These are phyloP conservation scores for Piscicola geometra DNA, from an alignment of 2,888 invertebrate species.

Conservation along the genomic window DNA sequence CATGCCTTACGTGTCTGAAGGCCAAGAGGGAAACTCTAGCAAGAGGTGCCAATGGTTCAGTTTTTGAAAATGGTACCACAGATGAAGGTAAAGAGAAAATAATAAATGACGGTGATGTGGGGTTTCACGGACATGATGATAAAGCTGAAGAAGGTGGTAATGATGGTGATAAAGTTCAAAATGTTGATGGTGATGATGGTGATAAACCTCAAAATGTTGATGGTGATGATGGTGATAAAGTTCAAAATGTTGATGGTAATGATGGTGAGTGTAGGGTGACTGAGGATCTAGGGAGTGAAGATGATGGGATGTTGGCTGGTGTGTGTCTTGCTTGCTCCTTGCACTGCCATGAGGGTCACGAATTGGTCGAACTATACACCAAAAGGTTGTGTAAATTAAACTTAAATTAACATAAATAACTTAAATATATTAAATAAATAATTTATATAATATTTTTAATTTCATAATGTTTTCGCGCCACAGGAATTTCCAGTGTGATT, in stretches of 20 bases:
- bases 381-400: conserved; percentile 60
- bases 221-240: no score
- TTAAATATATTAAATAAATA: neutral
- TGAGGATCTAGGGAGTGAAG: no score
- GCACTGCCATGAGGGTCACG: conserved; percentile 91
- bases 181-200: no score
- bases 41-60: neutral
- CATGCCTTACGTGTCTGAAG: conserved; percentile 79
- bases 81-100: neutral
- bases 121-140: neutral
- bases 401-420: neutral
- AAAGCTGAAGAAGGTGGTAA: neutral
- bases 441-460: no score
- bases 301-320: conserved; percentile 65
- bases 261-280: no score
- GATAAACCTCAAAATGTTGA: no score
- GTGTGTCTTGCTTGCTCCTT: conserved; percentile 90
- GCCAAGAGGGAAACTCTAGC: no score
- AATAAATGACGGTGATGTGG: no score
- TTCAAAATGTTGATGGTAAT: no score
- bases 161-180: no score
- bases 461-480: no score
- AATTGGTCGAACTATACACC: conserved; percentile 89
- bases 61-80: no score
- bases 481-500: conserved; percentile 89